phyloP scores from a whole-genome alignment of 2,113 vertebrate genomes.

The Tympanuchus pallidicinctus region DNA sequence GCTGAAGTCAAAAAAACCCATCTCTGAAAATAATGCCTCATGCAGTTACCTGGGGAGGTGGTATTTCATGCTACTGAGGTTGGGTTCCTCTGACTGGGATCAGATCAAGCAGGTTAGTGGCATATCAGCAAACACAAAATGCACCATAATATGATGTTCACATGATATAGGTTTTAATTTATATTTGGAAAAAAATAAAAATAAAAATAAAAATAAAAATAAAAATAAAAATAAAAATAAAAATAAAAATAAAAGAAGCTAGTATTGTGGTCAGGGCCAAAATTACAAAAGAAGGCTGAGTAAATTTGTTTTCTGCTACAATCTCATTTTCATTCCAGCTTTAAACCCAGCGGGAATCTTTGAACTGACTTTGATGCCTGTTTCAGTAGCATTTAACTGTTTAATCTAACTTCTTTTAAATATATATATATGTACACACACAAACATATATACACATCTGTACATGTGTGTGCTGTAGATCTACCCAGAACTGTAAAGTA shows the following conservation, averaged over 20 bases:
- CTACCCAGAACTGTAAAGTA: not conserved
- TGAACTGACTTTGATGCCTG: not conserved
- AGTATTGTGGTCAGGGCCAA: not conserved
- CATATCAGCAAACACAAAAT: not conserved
- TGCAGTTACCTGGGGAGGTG: not conserved
- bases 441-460: not conserved
- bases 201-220: too few species aligned
- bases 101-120: not conserved
- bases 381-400: not conserved
- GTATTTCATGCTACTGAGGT: not conserved
- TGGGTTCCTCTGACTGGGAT: not conserved
- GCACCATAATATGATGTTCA: not conserved
- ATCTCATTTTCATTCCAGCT: not conserved
- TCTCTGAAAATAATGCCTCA: not conserved
- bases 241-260: not conserved
- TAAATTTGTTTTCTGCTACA: not conserved
- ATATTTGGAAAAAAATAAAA: not conserved
- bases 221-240: too few species aligned
- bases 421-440: not conserved
- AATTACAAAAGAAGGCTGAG: not conserved
- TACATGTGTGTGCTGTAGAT: not conserved
- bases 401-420: not conserved
- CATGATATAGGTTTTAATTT: not conserved
- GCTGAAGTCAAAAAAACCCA: not conserved
- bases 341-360: not conserved